Evolutionary conservation across 2,797 vertebrate species (phyloP), one percentile per base, ranked within the genome.

Genomic region (Mycteria americana): DNA sequence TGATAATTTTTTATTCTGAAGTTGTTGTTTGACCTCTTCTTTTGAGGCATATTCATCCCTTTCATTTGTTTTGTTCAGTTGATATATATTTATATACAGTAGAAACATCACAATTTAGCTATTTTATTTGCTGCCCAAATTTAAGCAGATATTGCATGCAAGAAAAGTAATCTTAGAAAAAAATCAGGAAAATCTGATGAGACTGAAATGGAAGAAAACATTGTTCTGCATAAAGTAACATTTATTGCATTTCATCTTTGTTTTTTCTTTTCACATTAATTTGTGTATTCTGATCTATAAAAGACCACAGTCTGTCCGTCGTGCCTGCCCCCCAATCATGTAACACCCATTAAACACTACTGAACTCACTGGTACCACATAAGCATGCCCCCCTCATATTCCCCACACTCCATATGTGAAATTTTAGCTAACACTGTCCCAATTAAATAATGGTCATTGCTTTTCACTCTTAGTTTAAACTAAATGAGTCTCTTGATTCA

Each of bases 41-140:
- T 92, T 74, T 65, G 62, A 78, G 78, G 30, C 24, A 35, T 22
- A 41, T 69, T 73, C 17, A 74, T 77, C 27, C 15, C 15, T 92
- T 85, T 80, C 2, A 35, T 87, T 92, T 94, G n/a, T 86, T 91
- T 82, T 75, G 18, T 92, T 84, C 60, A 41, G 28, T 25, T 80
- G 23, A 37, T 72, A 86, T 13, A 7, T 85, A 81, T 65, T 88
- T 70, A n/a, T 53, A 33, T 50, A 60, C 11, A 73, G 25, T n/a
- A 86, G 46, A 81, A 92, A 41, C 13, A 70, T 84, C 14, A 43
- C 3, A 2, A 65, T 89, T 89, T 85, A 81, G 48, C 30, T 59
- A 18, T 74, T 95, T 94, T 84, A 63, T 57, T 90, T 94, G 50
- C 59, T 90, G 67, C 12, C 39, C 59, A 89, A 76, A 78, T 92